Base-by-base conservation (phyloP, 92 coral and sea anemone species). In the Porites lobata region DNA sequence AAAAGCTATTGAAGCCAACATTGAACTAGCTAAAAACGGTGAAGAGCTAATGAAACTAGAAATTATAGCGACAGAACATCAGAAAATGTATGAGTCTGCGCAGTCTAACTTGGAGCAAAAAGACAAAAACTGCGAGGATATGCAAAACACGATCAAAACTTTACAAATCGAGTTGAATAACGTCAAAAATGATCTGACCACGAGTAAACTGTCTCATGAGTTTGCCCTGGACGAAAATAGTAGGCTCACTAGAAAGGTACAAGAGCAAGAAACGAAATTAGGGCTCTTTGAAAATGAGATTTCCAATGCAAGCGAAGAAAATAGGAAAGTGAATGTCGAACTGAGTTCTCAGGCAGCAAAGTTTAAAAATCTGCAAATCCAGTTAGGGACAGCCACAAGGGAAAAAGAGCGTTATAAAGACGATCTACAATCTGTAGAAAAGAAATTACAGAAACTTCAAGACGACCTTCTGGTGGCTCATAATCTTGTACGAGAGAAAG, bases 371-470 rank as follows among this genome's bases (percentile, higher is more conserved):
- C 93, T 88, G 81, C 98, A 98, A 12, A 65, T 92, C 14, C 98
- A 98, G 78, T 82, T 98, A 47, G 91, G 92, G 29, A 90, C 92
- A 74, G 82, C 88, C 8, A 69, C 77, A 72, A 92, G 95, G 57
- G 99, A 98, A 78, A 91, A 85, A 17, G 99, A 98, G 22, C 96
- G 96, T 78, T 92, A 61, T 81, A 98, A 98, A 90, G 93, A 89
- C 75, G 99, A 98, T 78, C 88, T 83, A 69, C 86, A 88, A 21
- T 80, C 78, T 26, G 68, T 92, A 20, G 96, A 96, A 58, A 92
- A 77, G 58, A 92, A 93, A 66, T 89, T 92, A 63, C 90, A 94
- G 14, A 98, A 94, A 68, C 84, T 85, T 50, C 95, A 96, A 64
- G 99, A 96, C 43, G 96, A 96, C 7, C 79, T 96, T 18, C 79